Conservation (phyloP, 2,888 invertebrate genomes). For the Xanthia togata region DNA sequence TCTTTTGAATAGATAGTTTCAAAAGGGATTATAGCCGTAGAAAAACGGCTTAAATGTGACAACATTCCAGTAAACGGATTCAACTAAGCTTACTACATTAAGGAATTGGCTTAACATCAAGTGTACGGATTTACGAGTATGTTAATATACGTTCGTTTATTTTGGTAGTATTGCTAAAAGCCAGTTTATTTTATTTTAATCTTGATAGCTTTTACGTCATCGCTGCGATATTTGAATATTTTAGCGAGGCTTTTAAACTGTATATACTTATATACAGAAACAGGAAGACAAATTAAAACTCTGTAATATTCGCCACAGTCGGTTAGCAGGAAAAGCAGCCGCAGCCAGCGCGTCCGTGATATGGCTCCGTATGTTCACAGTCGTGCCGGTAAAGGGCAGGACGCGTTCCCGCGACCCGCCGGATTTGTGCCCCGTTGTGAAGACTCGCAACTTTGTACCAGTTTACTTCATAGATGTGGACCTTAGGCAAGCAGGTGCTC, state of each 20-base stretch:
- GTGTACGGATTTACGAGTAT: background rate
- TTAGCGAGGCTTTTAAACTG: background rate
- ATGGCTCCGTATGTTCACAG: constrained; percentile 31
- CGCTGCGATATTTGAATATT: background rate
- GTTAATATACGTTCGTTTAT: background rate
- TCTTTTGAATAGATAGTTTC: background rate
- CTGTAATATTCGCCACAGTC: background rate
- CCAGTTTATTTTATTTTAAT: background rate
- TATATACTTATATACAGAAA: background rate
- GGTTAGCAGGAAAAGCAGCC: no score
- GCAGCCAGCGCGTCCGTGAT: background rate
- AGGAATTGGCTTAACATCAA: background rate
- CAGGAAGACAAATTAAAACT: background rate
- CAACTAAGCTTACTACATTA: background rate
- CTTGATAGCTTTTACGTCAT: background rate
- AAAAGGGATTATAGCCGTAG: no score
- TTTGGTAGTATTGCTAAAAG: background rate
- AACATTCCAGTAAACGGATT: background rate
- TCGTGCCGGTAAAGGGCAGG: constrained; percentile 15
- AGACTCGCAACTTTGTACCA: constrained; percentile 33
- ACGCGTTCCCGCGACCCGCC: constrained; percentile 22
- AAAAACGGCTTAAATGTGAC: background rate
- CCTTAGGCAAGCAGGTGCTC: background rate
- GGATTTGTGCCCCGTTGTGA: constrained; percentile 48
- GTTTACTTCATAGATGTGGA: constrained; percentile 5